phyloP scores from a whole-genome alignment of 2,113 vertebrate species.

The Bubo blakistoni region DNA sequence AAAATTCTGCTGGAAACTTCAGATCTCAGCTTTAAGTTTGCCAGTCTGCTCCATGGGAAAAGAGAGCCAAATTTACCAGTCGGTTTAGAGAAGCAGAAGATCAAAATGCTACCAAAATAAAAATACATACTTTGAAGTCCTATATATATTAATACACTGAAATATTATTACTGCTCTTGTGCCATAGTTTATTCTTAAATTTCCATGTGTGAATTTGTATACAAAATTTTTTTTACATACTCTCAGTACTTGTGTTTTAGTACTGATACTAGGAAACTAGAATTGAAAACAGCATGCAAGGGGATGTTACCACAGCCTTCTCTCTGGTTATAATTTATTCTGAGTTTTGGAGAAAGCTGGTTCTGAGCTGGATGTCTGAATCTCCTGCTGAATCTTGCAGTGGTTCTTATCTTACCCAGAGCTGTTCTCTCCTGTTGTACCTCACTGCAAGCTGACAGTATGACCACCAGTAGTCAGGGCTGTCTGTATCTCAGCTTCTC shows the following conservation, averaged over 20 bases:
- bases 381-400: background rate
- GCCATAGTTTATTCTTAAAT: background rate
- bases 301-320: background rate
- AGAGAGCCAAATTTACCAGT: background rate
- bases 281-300: background rate
- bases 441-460: background rate
- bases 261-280: background rate
- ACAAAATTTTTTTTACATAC: background rate
- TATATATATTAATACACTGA: background rate
- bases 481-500: background rate
- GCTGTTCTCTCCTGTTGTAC: background rate
- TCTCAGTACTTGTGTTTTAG: background rate
- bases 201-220: background rate
- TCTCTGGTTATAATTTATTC: background rate
- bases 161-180: background rate
- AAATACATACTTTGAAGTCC: background rate
- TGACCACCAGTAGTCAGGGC: background rate
- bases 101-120: background rate
- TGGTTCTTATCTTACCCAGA: background rate
- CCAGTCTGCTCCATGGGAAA: background rate
- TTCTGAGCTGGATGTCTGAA: background rate
- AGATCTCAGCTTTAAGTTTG: background rate
- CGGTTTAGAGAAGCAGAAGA: background rate
- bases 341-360: background rate
- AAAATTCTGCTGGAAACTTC: background rate